A percentile compares a stretch with the other conserved stretches of the same genome.
phyloP scores from a whole-genome alignment of 1,140 invertebrate genomes.

The Leptonema lineaticorne region DNA sequence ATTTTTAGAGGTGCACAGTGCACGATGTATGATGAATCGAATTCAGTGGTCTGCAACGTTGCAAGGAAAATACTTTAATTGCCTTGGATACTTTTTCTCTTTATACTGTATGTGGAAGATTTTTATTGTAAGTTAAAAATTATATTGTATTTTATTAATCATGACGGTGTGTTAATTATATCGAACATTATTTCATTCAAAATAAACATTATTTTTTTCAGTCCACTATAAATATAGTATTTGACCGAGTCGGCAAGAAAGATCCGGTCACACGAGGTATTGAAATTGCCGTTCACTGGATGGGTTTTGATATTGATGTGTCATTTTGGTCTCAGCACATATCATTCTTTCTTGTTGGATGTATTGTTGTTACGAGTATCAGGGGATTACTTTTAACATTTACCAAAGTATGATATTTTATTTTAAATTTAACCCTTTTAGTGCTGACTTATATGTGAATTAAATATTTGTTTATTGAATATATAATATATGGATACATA shows the following conservation, averaged over 20 bases:
- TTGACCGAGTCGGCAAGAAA: slow-evolving; percentile 97
- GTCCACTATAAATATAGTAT: slow-evolving; percentile 98
- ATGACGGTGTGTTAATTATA: neutral
- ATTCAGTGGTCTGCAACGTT: slow-evolving; percentile 95
- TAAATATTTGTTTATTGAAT: neutral
- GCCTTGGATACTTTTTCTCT: slow-evolving; percentile 98
- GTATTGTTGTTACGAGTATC: slow-evolving; percentile 98
- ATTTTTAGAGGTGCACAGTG: slow-evolving; percentile 94
- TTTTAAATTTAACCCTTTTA: neutral
- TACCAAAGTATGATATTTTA: slow-evolving; percentile 90
- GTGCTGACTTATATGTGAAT: neutral
- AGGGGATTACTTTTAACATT: slow-evolving; percentile 92
- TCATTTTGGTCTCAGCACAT: slow-evolving; percentile 99
- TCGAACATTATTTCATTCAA: too few species aligned
- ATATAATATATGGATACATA: too few species aligned
- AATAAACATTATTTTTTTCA: too few species aligned
- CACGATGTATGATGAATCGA: slow-evolving; percentile 89
- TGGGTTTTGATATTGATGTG: slow-evolving; percentile 95
- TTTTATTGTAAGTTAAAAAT: slow-evolving; percentile 86
- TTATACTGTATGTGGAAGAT: slow-evolving; percentile 99
- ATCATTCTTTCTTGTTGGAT: slow-evolving; percentile 95
- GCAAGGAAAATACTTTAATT: slow-evolving; percentile 99
- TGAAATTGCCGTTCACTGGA: slow-evolving; percentile 96
- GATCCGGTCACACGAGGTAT: slow-evolving; percentile 97
- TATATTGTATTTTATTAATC: too few species aligned